Conservation (phyloP, 2,113 vertebrate genomes). For the Protomyctophum bolini region DNA sequence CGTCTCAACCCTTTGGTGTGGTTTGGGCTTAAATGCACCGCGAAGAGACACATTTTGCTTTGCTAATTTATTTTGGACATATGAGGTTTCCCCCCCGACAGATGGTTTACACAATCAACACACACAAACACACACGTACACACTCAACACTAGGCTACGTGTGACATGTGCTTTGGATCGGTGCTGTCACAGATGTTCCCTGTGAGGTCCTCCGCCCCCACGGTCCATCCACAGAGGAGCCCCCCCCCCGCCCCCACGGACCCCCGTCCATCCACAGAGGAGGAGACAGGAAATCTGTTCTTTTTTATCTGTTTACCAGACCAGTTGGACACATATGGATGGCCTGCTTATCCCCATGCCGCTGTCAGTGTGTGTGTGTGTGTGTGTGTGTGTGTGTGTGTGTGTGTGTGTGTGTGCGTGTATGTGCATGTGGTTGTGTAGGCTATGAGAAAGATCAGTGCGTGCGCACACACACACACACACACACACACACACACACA, state of each 20-base stretch:
- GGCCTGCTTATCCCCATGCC: background rate
- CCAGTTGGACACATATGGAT: conserved; percentile 9
- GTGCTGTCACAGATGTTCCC: conserved; percentile 23
- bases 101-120: too few species aligned
- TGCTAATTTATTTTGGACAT: too few species aligned
- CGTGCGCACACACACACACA: background rate
- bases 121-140: background rate
- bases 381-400: background rate
- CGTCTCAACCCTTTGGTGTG: too few species aligned
- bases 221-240: conserved; percentile 5
- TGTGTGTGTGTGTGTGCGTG: conserved; percentile 12
- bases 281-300: conserved; percentile 29
- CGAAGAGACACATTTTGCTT: too few species aligned
- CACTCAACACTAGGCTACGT: too few species aligned
- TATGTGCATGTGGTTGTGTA: background rate
- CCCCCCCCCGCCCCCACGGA: too few species aligned
- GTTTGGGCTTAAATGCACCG: too few species aligned
- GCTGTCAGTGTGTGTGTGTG: conserved; percentile 8
- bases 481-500: too few species aligned
- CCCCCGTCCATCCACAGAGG: background rate
- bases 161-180: background rate
- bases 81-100: too few species aligned
- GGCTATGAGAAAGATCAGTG: background rate
- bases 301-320: conserved; percentile 31
- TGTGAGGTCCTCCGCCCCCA: background rate